These are phyloP conservation scores for Engystomops pustulosus DNA, from an alignment of 2,113 vertebrate species.

Conservation along the genomic window DNA sequence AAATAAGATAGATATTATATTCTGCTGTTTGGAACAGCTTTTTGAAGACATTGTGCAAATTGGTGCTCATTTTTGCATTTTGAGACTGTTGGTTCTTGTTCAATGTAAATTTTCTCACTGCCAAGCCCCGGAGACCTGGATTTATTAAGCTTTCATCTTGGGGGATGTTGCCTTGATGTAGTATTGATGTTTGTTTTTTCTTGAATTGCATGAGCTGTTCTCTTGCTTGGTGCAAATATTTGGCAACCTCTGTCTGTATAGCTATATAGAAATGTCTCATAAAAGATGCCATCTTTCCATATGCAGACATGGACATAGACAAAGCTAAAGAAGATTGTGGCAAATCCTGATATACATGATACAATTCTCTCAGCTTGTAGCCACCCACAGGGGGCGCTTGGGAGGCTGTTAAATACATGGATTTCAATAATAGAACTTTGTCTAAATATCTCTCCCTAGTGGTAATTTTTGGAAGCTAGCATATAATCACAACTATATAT, in stretches of 20 bases:
- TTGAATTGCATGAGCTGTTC: neutral
- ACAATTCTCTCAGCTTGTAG: neutral
- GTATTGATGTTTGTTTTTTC: neutral
- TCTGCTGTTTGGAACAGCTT: constrained; percentile 9
- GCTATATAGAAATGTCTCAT: too few species aligned
- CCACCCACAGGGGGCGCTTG: neutral
- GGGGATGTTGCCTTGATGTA: neutral
- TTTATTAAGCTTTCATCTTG: neutral
- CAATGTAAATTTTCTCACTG: constrained; percentile 2
- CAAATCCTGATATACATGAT: too few species aligned
- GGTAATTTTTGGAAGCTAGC: neutral
- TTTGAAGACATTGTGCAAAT: neutral
- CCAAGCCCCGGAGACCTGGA: neutral
- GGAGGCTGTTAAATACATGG: too few species aligned
- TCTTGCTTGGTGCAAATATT: neutral
- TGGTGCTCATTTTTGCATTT: neutral
- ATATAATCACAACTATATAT: too few species aligned
- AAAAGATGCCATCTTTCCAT: too few species aligned
- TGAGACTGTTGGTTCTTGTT: neutral
- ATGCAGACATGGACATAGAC: too few species aligned
- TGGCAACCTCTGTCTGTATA: too few species aligned
- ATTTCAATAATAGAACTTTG: neutral
- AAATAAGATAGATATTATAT: constrained; percentile 30
- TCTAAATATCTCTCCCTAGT: neutral
- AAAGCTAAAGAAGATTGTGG: too few species aligned